A percentile compares a stretch with the other conserved stretches of the same genome.
Conservation (phyloP, 2,888 invertebrate species). For the Marronus borbonicus region DNA sequence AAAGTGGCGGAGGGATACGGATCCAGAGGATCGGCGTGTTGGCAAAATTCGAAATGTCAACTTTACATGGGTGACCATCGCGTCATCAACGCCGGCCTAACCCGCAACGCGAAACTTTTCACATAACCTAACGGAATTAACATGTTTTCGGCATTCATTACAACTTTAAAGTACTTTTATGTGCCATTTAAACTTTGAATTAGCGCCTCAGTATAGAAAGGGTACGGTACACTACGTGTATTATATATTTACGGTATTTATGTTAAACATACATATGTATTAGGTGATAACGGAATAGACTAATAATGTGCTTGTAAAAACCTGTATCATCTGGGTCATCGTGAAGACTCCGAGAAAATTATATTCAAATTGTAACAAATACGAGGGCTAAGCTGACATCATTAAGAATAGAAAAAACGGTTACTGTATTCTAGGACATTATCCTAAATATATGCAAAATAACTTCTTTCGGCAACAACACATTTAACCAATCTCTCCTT, state of each 20-base stretch:
- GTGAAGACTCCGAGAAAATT: too few species aligned
- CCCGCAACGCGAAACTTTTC: constrained; percentile 44
- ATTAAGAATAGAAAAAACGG: too few species aligned
- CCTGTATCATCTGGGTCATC: too few species aligned
- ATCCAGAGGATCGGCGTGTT: constrained; percentile 2
- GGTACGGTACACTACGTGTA: background rate
- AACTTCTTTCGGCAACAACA: too few species aligned
- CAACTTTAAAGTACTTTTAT: constrained; percentile 48
- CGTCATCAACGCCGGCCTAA: constrained; percentile 16
- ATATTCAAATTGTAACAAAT: too few species aligned
- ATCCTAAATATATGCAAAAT: too few species aligned
- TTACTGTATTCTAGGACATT: too few species aligned
- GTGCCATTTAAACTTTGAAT: constrained; percentile 46
- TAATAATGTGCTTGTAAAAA: too few species aligned
- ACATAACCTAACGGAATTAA: constrained; percentile 49
- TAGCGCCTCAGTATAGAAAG: constrained; percentile 30
- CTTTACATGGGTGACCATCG: constrained; percentile 36
- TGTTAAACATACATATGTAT: too few species aligned
- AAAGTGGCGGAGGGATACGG: background rate
- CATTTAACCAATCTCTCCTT: too few species aligned
- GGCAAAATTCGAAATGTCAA: constrained; percentile 38
- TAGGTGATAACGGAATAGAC: too few species aligned
- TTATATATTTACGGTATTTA: constrained; percentile 30
- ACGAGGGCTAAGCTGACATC: too few species aligned
- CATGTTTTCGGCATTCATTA: constrained; percentile 50